Percentiles rank a stretch among this genome's conserved stretches.
phyloP scores from a whole-genome alignment of 2,797 vertebrate species.

The Gallinago nigripennis region DNA sequence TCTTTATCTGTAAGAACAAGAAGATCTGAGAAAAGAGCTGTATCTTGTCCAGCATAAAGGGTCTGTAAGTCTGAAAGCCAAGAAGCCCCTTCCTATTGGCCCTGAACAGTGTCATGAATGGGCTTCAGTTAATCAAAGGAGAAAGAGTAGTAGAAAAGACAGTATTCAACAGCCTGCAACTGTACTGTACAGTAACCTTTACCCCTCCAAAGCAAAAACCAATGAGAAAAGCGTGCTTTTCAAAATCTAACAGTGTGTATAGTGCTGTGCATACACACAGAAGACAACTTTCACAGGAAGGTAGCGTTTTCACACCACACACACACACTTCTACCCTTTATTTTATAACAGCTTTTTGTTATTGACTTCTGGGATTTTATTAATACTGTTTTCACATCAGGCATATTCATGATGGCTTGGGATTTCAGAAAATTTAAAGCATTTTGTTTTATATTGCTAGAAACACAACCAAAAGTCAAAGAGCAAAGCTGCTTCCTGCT shows the following conservation, averaged over 20 bases:
- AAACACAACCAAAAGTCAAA: neutral
- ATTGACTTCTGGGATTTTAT: neutral
- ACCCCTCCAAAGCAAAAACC: neutral
- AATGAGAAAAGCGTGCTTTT: neutral
- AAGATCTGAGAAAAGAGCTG: neutral
- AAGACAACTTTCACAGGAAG: neutral
- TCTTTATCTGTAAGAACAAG: neutral
- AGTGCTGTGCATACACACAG: neutral
- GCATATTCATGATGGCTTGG: neutral
- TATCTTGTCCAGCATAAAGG: neutral
- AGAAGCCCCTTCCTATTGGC: neutral
- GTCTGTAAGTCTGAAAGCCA: neutral
- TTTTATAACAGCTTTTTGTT: neutral
- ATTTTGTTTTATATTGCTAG: neutral
- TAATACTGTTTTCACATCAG: neutral
- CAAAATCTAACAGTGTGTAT: neutral
- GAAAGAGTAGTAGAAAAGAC: neutral
- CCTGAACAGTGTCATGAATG: neutral
- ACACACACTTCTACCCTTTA: neutral
- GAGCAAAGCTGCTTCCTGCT: neutral
- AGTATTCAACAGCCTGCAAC: neutral
- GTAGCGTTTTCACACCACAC: neutral
- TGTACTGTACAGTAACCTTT: neutral
- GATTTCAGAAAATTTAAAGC: neutral
- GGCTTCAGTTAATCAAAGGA: neutral